phyloP scores from a whole-genome alignment of 2,888 invertebrate genomes.

The Campopleginae sp. region DNA sequence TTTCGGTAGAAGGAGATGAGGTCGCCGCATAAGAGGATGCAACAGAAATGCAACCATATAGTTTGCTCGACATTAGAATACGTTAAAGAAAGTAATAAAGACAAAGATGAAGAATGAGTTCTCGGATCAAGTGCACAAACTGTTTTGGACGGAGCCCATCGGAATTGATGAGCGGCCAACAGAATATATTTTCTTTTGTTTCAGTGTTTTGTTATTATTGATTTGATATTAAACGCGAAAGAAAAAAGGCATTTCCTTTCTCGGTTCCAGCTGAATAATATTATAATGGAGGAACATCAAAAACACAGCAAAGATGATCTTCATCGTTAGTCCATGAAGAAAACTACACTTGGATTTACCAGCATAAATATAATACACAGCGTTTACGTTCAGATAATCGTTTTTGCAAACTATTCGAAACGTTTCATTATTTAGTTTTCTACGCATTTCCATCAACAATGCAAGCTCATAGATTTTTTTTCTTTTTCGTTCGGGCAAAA shows the following conservation, averaged over 20 bases:
- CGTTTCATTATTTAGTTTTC: neutral
- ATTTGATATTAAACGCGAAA: conserved; percentile 40
- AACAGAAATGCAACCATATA: conserved; percentile 38
- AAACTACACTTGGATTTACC: conserved; percentile 88
- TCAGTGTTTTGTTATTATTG: neutral
- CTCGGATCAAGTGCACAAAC: neutral
- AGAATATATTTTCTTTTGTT: neutral
- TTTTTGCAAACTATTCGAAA: neutral
- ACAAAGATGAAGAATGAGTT: neutral
- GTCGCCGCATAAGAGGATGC: conserved; percentile 56
- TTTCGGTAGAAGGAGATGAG: conserved; percentile 61
- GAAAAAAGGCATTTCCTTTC: conserved; percentile 52
- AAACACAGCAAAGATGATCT: conserved; percentile 87
- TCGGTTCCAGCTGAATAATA: conserved; percentile 81
- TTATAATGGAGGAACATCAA: conserved; percentile 82
- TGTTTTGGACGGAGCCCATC: neutral
- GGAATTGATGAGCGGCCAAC: neutral
- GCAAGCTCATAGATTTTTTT: neutral
- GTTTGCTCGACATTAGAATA: conserved; percentile 24
- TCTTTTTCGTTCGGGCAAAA: neutral
- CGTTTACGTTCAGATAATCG: neutral
- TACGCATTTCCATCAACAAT: neutral
- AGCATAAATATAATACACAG: conserved; percentile 71
- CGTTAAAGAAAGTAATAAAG: conserved; percentile 4
- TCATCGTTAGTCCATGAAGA: conserved; percentile 87